phyloP scores from a whole-genome alignment of 2,888 invertebrate genomes.

The Trissolcus brochymenae region DNA sequence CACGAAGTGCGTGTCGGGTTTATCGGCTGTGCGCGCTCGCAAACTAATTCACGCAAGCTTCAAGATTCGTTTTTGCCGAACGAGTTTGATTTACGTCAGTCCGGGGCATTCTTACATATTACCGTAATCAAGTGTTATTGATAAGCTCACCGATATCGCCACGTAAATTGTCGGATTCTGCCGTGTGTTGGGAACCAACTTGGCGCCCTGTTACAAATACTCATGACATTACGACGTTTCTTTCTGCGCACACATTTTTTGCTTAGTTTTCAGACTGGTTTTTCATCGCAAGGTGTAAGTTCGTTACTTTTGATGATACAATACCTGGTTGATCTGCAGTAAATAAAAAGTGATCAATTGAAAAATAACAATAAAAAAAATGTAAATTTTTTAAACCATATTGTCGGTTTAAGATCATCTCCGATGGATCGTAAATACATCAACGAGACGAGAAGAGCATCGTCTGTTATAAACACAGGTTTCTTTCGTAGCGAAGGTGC shows the following conservation, averaged over 20 bases:
- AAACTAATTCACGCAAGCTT: slow-evolving; percentile 44
- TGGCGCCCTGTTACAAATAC: background rate
- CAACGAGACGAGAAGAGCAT: slow-evolving; percentile 25
- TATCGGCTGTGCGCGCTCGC: slow-evolving; percentile 29
- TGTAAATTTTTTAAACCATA: too few relatives aligned
- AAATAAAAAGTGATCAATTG: too few relatives aligned
- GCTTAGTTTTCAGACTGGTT: too few relatives aligned
- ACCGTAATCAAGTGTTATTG: slow-evolving; percentile 67
- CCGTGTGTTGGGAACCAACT: background rate
- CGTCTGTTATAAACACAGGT: slow-evolving; percentile 52
- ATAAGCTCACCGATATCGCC: slow-evolving; percentile 61
- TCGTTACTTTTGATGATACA: too few relatives aligned
- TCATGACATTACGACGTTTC: too few relatives aligned
- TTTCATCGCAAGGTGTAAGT: too few relatives aligned
- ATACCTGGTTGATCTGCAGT: too few relatives aligned
- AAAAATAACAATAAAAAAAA: too few relatives aligned
- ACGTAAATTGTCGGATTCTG: slow-evolving; percentile 59
- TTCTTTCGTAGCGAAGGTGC: slow-evolving; percentile 44
- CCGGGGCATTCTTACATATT: slow-evolving; percentile 61
- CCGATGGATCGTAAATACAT: slow-evolving; percentile 1
- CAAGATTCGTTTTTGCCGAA: slow-evolving; percentile 51
- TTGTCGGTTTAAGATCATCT: background rate
- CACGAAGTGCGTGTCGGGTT: slow-evolving; percentile 40
- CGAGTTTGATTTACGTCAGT: slow-evolving; percentile 60
- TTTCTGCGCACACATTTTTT: too few relatives aligned